Evolutionary conservation across 92 coral and sea anemone genomes (phyloP), one percentile per base, ranked within the genome.

Genomic region (Micromussa lordhowensis): DNA sequence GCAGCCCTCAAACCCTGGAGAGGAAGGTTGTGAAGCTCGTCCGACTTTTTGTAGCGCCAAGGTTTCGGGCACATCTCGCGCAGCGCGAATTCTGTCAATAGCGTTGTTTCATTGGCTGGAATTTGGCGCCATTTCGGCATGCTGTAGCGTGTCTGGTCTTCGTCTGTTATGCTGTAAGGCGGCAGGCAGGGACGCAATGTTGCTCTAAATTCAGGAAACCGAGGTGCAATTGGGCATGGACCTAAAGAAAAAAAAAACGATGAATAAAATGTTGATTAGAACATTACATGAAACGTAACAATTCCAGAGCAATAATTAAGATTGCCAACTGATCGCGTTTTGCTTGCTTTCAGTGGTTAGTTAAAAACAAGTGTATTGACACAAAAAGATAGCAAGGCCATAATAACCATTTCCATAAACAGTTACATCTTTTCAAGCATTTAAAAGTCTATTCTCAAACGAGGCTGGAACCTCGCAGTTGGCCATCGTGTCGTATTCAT

Each of bases 61-160:
- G 98, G 98, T 38, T 94, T 91, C 2, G 98, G 98, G 84, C 98
- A 95, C 89, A 95, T 93, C 74, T 86, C 53, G 48, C 88, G 90
- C 15, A 95, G 84, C 78, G 91, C 95, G 75, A 94, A 95, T 85
- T 87, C 90, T 16, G 95, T 85, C 35, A 87, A 85, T 72, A 93
- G 86, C 40, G 69, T 66, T 7, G 98, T 91, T 29, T 92, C 76
- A 86, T 95, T 95, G 54, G 80, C 83, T 28, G 90, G 78, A 18
- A 93, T 68, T 40, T 93, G 80, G 64, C 74, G 82, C 98, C 98
- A 95, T 30, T 91, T 88, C 26, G 98, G 98, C 79, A 76, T 73
- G 83, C 94, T 93, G 86, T 92, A 92, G 72, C 57, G 77, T 19
- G 96, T 93, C 40, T 89, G 83, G 73, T 92, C 93, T 79, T 95